Percentiles rank a stretch among this genome's conserved stretches.
Conservation (phyloP, 2,888 invertebrate species). For the Cerceris rybyensis region DNA sequence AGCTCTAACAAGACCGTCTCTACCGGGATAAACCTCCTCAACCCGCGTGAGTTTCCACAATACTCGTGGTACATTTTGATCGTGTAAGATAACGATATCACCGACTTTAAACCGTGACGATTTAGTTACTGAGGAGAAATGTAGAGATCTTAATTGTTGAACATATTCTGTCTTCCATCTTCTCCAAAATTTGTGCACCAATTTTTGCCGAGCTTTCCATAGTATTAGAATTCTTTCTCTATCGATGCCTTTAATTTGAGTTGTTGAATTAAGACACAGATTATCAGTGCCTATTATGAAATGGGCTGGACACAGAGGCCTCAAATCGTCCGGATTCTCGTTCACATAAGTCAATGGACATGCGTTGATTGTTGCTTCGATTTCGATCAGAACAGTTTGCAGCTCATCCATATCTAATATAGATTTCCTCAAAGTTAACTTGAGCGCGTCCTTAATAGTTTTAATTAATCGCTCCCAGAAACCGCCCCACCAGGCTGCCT, state of each 20-base stretch:
- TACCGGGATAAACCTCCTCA: background rate
- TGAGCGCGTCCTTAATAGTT: background rate
- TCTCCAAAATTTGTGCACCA: background rate
- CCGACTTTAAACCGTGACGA: background rate
- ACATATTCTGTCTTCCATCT: background rate
- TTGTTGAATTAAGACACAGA: background rate
- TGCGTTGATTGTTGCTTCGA: background rate
- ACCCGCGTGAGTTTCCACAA: background rate
- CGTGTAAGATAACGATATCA: background rate
- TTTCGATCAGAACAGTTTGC: background rate
- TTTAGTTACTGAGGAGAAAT: background rate
- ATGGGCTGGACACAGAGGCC: background rate
- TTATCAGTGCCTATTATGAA: background rate
- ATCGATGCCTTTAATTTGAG: background rate
- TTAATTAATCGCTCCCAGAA: background rate
- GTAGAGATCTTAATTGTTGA: background rate
- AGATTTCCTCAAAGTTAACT: background rate
- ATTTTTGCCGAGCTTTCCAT: background rate
- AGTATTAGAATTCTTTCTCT: background rate
- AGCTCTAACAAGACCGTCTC: background rate
- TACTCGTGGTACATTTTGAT: background rate
- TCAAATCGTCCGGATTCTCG: background rate
- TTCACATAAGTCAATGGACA: background rate
- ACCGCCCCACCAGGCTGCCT: background rate
- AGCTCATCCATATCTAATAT: background rate